Evolutionary conservation across 2,113 vertebrate species (phyloP), one percentile per base, ranked within the genome.

Genomic region (Antidorcas marsupialis): DNA sequence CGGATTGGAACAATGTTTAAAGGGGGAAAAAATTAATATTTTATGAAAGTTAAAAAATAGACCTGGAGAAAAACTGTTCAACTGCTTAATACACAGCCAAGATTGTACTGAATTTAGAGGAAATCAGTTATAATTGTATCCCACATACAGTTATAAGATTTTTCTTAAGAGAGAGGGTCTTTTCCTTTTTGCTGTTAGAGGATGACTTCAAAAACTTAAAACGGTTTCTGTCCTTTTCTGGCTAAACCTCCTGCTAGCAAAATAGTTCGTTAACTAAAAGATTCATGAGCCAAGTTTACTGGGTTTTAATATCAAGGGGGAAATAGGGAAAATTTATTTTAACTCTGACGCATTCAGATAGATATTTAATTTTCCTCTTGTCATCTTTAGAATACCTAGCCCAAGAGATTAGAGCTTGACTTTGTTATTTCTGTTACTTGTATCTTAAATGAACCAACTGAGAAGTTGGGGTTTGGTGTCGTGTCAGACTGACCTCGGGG

Each of bases 1-100:
- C 45, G 11, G 86, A 81, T 14, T 33, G 43, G 28, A 88, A 85
- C 87, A 87, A 86, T 30, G 30, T 87, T 43, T 28, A 71, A 71
- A 67, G 81, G 59, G 39, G 27, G 15, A 25, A 57, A 89, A 87
- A 89, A 47, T 85, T 74, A 76, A 74, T 87, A 89, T 97, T 95
- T 96, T 90, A 91, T 60, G 86, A 57, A 92, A 43, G 53, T 47
- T 25, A 85, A 90, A 88, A 84, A 76, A 86, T n/a, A 81, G 89
- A 33, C 43, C 62, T 85, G 43, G n/a, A 85, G 67, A 87, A 94
- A 94, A 83, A 10, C 14, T 45, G 64, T 93, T 59, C 53, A 95
- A 92, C 81, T 89, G 62, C 81, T 76, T 86, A 95, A 52, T 39
- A 43, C 13, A 43, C 23, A 50, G 30, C 43, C 78, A 53, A 83